Conservation (phyloP, 2,888 invertebrate genomes). For the Melieria picta region DNA sequence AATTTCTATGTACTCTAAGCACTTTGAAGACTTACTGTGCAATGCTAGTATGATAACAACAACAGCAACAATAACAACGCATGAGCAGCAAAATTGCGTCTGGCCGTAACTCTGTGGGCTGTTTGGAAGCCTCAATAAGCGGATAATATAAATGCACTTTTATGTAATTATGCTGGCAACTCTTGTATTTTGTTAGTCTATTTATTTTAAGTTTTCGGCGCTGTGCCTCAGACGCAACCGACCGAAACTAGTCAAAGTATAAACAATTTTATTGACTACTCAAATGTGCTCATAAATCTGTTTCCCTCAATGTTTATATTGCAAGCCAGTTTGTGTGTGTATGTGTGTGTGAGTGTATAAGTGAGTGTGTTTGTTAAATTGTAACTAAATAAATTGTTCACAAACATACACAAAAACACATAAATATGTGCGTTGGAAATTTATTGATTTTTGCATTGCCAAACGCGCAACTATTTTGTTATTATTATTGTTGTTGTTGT, state of each 20-base stretch:
- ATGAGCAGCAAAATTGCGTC: too few species aligned
- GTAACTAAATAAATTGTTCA: conserved; percentile 2
- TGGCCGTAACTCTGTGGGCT: too few species aligned
- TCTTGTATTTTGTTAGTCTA: too few species aligned
- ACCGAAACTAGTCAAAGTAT: background rate
- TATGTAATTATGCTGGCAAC: too few species aligned
- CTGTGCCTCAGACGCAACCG: background rate
- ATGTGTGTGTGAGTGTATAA: background rate
- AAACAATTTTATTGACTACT: conserved; percentile 24
- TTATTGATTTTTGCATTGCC: conserved; percentile 21
- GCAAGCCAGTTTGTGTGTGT: background rate
- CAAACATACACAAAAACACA: background rate
- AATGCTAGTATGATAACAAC: too few species aligned
- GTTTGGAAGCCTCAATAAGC: too few species aligned
- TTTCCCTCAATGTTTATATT: background rate
- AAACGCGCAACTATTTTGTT: too few species aligned
- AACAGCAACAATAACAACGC: too few species aligned
- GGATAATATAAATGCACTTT: too few species aligned
- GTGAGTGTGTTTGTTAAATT: conserved; percentile 21
- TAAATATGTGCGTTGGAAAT: background rate
- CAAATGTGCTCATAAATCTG: conserved; percentile 18
- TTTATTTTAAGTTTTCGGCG: too few species aligned
- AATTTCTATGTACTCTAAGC: too few species aligned
- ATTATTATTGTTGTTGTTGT: background rate
- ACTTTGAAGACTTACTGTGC: too few species aligned